Evolutionary conservation across 2,113 vertebrate genomes (phyloP).

Genomic region (Poeciliopsis retropinna): DNA sequence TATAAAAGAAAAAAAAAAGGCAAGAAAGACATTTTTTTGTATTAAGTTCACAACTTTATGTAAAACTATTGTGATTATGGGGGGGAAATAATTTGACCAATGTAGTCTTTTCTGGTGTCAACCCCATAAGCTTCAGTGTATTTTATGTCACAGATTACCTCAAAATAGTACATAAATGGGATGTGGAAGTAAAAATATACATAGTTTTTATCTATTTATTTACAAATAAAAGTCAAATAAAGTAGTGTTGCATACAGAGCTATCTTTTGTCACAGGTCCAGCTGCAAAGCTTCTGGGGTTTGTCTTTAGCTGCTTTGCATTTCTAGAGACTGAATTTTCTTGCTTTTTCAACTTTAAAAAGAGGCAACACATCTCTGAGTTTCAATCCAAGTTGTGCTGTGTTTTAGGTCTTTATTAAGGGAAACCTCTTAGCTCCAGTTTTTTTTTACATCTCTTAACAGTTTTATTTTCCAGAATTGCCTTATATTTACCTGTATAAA

Average conservation of each 20-base stretch:
- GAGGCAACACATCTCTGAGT: too few relatives aligned
- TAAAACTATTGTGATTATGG: neutral
- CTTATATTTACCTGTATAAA: too few relatives aligned
- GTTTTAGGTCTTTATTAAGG: neutral
- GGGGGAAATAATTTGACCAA: neutral
- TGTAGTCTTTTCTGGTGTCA: neutral
- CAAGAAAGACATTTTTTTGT: slow-evolving; percentile 25
- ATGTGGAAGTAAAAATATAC: too few relatives aligned
- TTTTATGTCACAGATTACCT: neutral
- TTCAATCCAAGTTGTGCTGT: neutral
- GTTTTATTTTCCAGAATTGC: neutral
- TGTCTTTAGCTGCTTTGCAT: too few relatives aligned
- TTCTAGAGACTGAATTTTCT: neutral
- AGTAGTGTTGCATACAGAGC: too few relatives aligned
- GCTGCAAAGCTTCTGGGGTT: neutral
- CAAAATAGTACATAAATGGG: neutral
- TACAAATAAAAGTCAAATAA: too few relatives aligned
- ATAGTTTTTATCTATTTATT: too few relatives aligned
- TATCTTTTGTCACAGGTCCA: neutral
- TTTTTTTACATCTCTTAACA: neutral
- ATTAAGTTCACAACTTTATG: neutral
- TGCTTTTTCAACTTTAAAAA: too few relatives aligned
- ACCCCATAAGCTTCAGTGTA: neutral
- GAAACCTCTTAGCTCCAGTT: too few relatives aligned
- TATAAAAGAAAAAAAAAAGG: slow-evolving; percentile 64